Evolutionary conservation across 2,797 vertebrate species (phyloP), one percentile per base, ranked within the genome.

Genomic region (Chaunax sp.): DNA sequence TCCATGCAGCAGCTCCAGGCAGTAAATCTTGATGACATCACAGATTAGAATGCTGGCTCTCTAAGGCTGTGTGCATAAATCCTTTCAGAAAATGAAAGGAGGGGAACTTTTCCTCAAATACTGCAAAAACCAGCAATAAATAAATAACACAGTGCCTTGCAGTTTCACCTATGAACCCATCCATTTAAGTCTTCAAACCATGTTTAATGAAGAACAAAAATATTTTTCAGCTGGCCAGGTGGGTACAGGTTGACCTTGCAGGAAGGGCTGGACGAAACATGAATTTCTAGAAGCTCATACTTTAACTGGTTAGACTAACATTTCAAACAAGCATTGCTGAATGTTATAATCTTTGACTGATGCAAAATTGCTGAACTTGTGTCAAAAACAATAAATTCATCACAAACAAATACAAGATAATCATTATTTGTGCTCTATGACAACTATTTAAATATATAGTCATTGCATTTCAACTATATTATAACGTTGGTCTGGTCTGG

Each of bases 1-100:
- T 87, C 82, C 78, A 13, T 33, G 70, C 70, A 11, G 82, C 69
- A 47, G 75, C 77, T 79, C 56, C 64, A 49, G 77, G 82, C 75
- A 75, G 71, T 89, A 81, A 81, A 90, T 90, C 83, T 80, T 65
- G 74, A 84, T 80, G 81, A 77, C 81, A 84, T 83, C 71, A 72
- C 68, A 83, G 79, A 89, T 84, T 87, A 84, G 52, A 69, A 68
- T 14, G 65, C 51, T 16, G 69, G 63, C 67, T 80, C 78, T 79
- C 69, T 41, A 1, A 52, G 77, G 59, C 72, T 69, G 61, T 45
- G 63, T 66, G 75, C 70, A 88, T 84, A 80, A 86, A 85, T 87
- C 83, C 80, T 81, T 52, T 46, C 55, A 64, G 41, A 77, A 78
- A 85, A 78, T 57, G 41, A 83, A 82, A 76, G 49, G 30, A 63